Evolutionary conservation across 2,797 vertebrate genomes (phyloP), one percentile per base, ranked within the genome.

Genomic region (Crenichthys baileyi): DNA sequence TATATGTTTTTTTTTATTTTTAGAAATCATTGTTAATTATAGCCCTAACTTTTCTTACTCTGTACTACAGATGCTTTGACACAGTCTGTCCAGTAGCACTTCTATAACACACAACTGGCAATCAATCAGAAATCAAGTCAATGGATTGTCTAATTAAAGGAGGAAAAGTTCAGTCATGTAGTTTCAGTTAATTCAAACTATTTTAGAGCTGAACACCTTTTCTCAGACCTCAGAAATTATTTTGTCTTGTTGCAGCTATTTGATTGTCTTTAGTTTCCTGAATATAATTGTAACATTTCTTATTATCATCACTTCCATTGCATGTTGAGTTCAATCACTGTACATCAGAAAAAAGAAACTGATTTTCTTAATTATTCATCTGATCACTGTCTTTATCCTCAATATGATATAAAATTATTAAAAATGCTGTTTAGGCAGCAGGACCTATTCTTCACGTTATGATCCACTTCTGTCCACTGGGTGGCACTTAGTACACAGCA

Each of bases 391-490:
- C 51, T 29, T 79, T 75, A 73, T 60, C 63, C 56, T 84, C 67
- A 46, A 46, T 72, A 75, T 84, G 72, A 50, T 50, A 22, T n/a
- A 18, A 16, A 48, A 73, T 58, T 48, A 72, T 67, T 24, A 73
- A 53, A 51, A 15, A 26, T 41, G 16, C 60, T 24, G 12, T 51
- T 67, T 75, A 70, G 82, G 48, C 73, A 72, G 77, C 72, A 79
- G 61, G 75, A 63, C 63, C 22, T 29, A 83, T 72, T 75, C 63
- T 36, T 60, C 31, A 44, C 26, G 65, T 76, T 46, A 70, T 60
- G 31, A 82, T 41, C 46, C 76, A 72, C 73, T 56, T 31, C 29
- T 71, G 61, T 82, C 85, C 90, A 84, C 83, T 75, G 84, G 87
- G 72, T 84, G 85, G 78, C 83, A 60, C 39, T 39, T 61, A 68